Base-by-base conservation (phyloP, 1,140 invertebrate species). In the Atta cephalotes region DNA sequence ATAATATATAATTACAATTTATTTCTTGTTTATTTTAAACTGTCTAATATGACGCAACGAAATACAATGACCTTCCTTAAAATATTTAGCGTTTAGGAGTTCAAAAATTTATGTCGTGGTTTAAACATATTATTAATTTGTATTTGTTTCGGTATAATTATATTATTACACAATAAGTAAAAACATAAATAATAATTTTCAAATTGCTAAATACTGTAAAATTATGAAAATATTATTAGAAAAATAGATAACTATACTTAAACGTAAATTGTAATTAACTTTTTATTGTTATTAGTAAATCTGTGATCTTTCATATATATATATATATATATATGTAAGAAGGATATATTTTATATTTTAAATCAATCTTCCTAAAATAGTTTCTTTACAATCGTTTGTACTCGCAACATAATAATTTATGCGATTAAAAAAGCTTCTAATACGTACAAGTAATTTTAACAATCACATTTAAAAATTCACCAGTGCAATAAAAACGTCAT, bases 191-290 rank as follows among this genome's bases (percentile, higher is more conserved):
- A 74, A 28, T 62, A 39, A 9, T 28, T 39, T 4, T n/a, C 14
- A n/a, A 10, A 51, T 66, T 18, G 9, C 9, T 87, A 39, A 51
- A 49, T 56, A 51, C 18, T 3, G 31, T 70, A 74, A 68, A 53
- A 63, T 39, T 3, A 25, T 88, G 88, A 89, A 85, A 16, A 28
- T 1, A 58, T 62, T 18, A 18, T 45, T 78, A 45, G 58, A 58
- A 84, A 88, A 58, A 5, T 74, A 35, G 31, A 49, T 14, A 53
- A 18, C 21, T 25, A 6, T 58, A 81, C 28, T 86, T 63, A 74
- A 58, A 86, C n/a, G 16, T 39, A 45, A 45, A 10, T 10, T 45
- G 10, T 45, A 45, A 9, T 9, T 45, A 45, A 56, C 16, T 60
- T n/a, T 39, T 51, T 79, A n/a, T 81, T 39, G 49, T 60, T 28